Evolutionary conservation across 2,888 invertebrate genomes (phyloP).

Genomic region (Cephus spinipes): DNA sequence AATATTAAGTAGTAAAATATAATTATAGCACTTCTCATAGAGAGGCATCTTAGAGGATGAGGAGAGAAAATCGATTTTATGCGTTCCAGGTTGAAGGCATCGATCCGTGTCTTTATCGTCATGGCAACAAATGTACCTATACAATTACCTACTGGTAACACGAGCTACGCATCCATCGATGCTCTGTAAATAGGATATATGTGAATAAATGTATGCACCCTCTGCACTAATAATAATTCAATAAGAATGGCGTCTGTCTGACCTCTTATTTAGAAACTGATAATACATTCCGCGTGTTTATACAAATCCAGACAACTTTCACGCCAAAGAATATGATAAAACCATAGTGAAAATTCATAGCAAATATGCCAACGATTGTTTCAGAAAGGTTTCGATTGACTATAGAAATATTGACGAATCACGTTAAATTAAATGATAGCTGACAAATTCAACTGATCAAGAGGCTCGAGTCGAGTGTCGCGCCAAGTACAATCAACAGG

Average conservation of each 20-base stretch:
- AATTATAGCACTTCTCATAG: neutral
- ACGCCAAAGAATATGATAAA: neutral
- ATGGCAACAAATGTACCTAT: slow-evolving; percentile 45
- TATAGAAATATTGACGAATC: neutral
- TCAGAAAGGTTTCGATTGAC: neutral
- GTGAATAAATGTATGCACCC: neutral
- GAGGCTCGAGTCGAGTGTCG: no score
- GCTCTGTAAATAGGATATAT: neutral
- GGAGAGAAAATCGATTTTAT: slow-evolving; percentile 36
- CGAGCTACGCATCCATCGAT: neutral
- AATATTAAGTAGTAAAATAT: neutral
- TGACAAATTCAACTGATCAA: neutral
- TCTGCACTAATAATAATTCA: neutral
- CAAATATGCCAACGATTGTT: neutral
- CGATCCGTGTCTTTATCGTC: slow-evolving; percentile 49
- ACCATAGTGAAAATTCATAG: neutral
- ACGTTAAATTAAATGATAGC: neutral
- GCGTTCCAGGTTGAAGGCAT: slow-evolving; percentile 39
- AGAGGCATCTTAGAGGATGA: neutral
- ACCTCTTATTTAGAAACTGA: neutral
- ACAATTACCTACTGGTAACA: slow-evolving; percentile 29
- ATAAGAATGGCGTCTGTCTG: neutral
- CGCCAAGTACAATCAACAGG: no score
- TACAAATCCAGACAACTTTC: neutral
- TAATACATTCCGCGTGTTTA: neutral